Evolutionary conservation across 1,140 invertebrate genomes (phyloP).

Genomic region (Philotrypesis tridentata): DNA sequence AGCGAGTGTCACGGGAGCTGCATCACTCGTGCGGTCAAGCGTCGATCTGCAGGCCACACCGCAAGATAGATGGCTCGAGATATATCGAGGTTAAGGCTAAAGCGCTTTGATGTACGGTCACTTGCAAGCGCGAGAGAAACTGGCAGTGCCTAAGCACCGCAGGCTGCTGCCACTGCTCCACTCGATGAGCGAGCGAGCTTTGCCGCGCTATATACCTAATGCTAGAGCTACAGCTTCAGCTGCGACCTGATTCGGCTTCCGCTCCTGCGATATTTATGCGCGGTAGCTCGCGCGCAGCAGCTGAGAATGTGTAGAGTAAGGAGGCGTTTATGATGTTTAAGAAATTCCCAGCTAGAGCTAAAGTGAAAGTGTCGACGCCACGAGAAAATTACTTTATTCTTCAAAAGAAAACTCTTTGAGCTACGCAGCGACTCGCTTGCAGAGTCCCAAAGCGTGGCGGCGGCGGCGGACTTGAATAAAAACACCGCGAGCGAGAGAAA

Average conservation of each 20-base stretch:
- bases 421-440: too few species aligned
- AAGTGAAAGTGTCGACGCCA: too few species aligned
- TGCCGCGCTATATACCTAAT: not conserved
- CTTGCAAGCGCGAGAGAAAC: not conserved
- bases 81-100: slow-evolving; percentile 51
- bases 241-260: not conserved
- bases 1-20: not conserved
- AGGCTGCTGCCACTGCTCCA: not conserved
- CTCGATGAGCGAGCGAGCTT: not conserved
- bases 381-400: not conserved
- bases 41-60: not conserved
- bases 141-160: not conserved
- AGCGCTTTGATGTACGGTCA: slow-evolving; percentile 42
- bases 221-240: not conserved
- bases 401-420: not conserved
- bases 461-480: too few species aligned
- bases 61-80: slow-evolving; percentile 36
- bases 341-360: too few species aligned
- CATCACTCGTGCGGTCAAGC: not conserved
- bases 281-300: too few species aligned
- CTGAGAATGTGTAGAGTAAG: not conserved
- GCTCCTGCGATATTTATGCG: not conserved
- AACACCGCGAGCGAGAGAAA: too few species aligned
- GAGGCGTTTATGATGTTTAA: not conserved
- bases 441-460: too few species aligned